Percentiles rank a stretch among this genome's conserved stretches.
phyloP scores from a whole-genome alignment of 2,888 invertebrate species.

The Apotomis turbidana region DNA sequence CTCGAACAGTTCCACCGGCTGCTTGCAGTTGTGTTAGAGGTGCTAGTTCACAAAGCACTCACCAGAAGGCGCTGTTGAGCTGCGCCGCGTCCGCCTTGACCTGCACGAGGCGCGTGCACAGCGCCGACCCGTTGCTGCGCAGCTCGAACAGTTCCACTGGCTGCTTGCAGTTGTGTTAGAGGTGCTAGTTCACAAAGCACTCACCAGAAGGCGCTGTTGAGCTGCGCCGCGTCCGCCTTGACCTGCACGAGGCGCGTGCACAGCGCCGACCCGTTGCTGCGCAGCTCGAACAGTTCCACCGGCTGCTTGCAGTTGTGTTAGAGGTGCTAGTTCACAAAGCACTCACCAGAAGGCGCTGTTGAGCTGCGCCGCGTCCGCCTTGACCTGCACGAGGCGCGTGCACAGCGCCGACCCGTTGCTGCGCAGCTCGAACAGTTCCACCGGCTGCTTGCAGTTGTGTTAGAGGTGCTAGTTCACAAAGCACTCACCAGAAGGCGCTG shows the following conservation, averaged over 20 bases:
- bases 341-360: constrained; percentile 97
- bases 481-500: constrained; percentile 95
- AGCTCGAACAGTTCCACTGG: constrained; percentile 96
- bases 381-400: constrained; percentile 95
- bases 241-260: constrained; percentile 97
- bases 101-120: constrained; percentile 96
- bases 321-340: constrained; percentile 2
- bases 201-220: constrained; percentile 98
- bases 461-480: background rate
- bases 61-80: constrained; percentile 98
- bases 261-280: constrained; percentile 97
- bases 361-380: constrained; percentile 91
- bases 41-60: constrained; percentile 54
- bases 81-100: constrained; percentile 92
- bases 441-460: too few relatives aligned
- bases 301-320: constrained; percentile 66
- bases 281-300: constrained; percentile 96
- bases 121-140: constrained; percentile 96
- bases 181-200: constrained; percentile 45
- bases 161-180: too few relatives aligned
- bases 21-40: constrained; percentile 53
- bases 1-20: constrained; percentile 94
- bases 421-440: constrained; percentile 97
- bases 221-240: constrained; percentile 90
- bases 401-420: constrained; percentile 98